phyloP scores from a whole-genome alignment of 1,140 invertebrate genomes.

The Drosophila pandora region DNA sequence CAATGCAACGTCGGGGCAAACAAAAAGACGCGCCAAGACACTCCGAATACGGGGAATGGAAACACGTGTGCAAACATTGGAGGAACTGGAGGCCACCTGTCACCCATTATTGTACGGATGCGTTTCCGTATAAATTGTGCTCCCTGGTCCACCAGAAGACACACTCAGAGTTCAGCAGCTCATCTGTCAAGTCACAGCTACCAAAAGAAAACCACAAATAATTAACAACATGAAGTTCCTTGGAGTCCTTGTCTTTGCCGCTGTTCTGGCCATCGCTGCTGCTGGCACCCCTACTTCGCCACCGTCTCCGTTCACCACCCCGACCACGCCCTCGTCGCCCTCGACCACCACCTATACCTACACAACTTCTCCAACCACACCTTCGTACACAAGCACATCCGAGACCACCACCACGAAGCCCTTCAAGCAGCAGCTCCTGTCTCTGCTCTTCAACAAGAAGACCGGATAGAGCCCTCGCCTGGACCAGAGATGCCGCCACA shows the following conservation, averaged over 20 bases:
- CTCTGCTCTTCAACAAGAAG: conserved; percentile 72
- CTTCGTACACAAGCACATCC: background rate
- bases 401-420: conserved; percentile 50
- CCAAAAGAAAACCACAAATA: conserved; percentile 4
- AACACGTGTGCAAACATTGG: conserved; percentile 65
- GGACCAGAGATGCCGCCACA: conserved; percentile 19
- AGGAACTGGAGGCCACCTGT: background rate
- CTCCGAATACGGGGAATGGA: background rate
- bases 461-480: conserved; percentile 39
- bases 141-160: conserved; percentile 18
- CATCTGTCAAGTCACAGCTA: conserved; percentile 21
- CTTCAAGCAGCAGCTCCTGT: conserved; percentile 67
- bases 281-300: background rate
- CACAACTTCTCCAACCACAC: conserved; percentile 13
- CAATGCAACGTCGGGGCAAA: conserved; percentile 39
- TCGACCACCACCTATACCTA: conserved; percentile 36
- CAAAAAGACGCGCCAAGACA: conserved; percentile 26
- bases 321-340: conserved; percentile 5
- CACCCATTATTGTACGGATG: background rate
- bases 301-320: background rate
- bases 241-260: conserved; percentile 38
- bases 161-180: conserved; percentile 56
- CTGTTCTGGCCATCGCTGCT: conserved; percentile 6
- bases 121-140: conserved; percentile 52
- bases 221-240: conserved; percentile 59